phyloP scores from a whole-genome alignment of 2,113 vertebrate genomes.

The Spilogale gracilis region DNA sequence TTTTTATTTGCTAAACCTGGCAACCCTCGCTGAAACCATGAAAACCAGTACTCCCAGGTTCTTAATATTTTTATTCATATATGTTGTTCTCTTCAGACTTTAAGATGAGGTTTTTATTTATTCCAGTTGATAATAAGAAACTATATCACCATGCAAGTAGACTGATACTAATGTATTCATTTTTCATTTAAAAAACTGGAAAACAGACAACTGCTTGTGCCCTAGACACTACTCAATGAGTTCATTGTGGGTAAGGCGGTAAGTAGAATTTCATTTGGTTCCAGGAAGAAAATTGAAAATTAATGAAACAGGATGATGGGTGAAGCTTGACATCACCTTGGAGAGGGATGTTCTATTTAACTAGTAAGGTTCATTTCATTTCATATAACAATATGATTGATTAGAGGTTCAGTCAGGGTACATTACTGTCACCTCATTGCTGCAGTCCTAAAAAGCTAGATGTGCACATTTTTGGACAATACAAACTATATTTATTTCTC shows the following conservation, averaged over 20 bases:
- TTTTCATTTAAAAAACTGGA: slow-evolving; percentile 25
- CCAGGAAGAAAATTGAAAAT: slow-evolving; percentile 28
- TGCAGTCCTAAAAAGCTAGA: background rate
- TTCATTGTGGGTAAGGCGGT: background rate
- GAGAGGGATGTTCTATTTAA: background rate
- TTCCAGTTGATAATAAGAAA: background rate
- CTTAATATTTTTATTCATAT: slow-evolving; percentile 14
- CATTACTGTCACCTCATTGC: slow-evolving; percentile 3
- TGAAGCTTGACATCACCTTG: background rate
- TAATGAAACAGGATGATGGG: slow-evolving; percentile 28
- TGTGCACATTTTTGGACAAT: background rate
- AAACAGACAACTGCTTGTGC: background rate
- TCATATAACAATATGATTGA: slow-evolving; percentile 1
- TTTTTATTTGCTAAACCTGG: slow-evolving; percentile 34
- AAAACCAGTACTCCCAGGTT: background rate
- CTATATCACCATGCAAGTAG: background rate
- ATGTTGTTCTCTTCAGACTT: background rate
- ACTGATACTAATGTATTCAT: background rate
- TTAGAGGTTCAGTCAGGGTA: background rate
- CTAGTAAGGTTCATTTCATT: slow-evolving; percentile 31
- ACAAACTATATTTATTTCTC: background rate
- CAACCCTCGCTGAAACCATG: background rate
- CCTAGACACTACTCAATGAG: background rate
- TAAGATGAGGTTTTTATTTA: background rate
- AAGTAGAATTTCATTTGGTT: background rate